Percentiles rank a stretch among this genome's conserved stretches.
phyloP scores from a whole-genome alignment of 1,140 invertebrate genomes.

The Grapholita molesta region DNA sequence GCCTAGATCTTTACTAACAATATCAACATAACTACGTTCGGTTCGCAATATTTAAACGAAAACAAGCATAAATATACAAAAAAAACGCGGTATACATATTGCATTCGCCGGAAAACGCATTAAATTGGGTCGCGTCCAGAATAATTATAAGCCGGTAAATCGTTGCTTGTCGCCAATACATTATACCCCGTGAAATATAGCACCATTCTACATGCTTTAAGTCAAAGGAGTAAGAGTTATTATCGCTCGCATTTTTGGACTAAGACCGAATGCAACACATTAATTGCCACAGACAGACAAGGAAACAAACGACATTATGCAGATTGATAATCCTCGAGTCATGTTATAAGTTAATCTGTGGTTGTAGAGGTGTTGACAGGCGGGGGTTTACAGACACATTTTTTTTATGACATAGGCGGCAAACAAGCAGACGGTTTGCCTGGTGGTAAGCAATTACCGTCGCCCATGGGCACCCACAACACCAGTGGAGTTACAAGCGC shows the following conservation, averaged over 20 bases:
- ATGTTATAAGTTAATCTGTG: not conserved
- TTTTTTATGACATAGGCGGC: not conserved
- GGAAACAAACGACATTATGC: not conserved
- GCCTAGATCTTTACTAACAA: too few species aligned
- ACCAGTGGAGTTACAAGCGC: too few species aligned
- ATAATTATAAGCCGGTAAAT: constrained; percentile 14
- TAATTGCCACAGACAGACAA: constrained; percentile 6
- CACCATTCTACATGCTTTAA: not conserved
- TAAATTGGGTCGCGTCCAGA: constrained; percentile 8
- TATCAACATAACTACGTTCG: too few species aligned
- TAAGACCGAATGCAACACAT: not conserved
- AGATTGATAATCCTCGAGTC: not conserved
- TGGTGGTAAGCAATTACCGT: too few species aligned
- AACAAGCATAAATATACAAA: not conserved
- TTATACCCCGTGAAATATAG: not conserved
- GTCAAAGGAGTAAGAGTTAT: not conserved
- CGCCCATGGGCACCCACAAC: too few species aligned
- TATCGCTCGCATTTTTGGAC: not conserved
- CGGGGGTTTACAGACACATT: not conserved
- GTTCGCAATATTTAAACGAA: not conserved
- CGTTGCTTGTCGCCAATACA: not conserved
- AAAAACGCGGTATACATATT: not conserved
- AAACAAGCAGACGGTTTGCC: too few species aligned
- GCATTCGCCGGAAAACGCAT: constrained; percentile 11
- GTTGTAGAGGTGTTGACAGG: not conserved